A percentile compares a stretch with the other conserved stretches of the same genome.
Evolutionary conservation across 53 echinoderm and acorn worm genomes (phyloP).

Genomic region (Holothuria leucospilota): DNA sequence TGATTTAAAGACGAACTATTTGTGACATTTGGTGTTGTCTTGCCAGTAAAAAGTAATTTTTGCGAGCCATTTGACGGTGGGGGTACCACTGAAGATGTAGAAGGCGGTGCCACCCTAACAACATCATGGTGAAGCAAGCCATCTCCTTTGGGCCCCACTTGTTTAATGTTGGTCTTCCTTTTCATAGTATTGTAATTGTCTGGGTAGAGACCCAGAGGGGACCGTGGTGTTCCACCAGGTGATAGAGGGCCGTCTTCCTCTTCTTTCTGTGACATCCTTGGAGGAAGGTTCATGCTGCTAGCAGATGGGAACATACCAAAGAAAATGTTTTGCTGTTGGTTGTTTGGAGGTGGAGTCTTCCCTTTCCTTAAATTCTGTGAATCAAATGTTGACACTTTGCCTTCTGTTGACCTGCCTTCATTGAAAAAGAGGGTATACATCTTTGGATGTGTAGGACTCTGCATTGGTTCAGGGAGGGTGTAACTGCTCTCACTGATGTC

Average conservation of each 20-base stretch:
- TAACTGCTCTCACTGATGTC: constrained; percentile 79
- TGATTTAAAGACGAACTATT: background rate
- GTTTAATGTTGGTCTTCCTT: constrained; percentile 64
- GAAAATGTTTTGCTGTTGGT: constrained; percentile 57
- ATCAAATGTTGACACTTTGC: constrained; percentile 44
- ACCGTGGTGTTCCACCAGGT: constrained; percentile 43
- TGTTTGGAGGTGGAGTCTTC: background rate
- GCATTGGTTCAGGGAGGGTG: constrained; percentile 76
- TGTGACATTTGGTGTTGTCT: background rate
- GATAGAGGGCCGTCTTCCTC: constrained; percentile 1
- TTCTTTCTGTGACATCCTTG: background rate
- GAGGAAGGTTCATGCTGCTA: constrained; percentile 32
- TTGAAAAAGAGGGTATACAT: constrained; percentile 87
- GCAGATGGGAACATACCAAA: constrained; percentile 71
- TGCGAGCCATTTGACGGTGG: background rate
- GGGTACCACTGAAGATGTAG: background rate
- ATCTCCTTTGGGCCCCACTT: constrained; percentile 39
- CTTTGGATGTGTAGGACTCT: constrained; percentile 76
- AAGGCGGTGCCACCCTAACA: background rate
- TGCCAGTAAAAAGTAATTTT: background rate
- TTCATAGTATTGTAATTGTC: constrained; percentile 85
- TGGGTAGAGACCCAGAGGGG: constrained; percentile 78
- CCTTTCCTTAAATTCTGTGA: constrained; percentile 21
- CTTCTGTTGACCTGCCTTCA: constrained; percentile 55
- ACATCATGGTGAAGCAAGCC: constrained; percentile 49